A percentile compares a stretch with the other conserved stretches of the same genome.
phyloP scores from a whole-genome alignment of 1,140 invertebrate genomes.

The Andricus grossulariae region DNA sequence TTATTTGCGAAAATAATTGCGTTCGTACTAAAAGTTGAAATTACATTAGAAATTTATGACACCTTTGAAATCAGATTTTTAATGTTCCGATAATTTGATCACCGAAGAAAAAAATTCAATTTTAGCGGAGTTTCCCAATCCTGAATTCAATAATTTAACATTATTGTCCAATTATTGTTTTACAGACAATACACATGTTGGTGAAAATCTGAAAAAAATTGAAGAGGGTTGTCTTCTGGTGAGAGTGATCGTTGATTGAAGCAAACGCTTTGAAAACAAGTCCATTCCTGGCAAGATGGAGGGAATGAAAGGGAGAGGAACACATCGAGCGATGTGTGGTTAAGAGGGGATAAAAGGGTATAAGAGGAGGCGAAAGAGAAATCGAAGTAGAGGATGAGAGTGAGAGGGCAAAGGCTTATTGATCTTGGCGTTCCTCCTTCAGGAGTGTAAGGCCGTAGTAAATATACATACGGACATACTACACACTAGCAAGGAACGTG shows the following conservation, averaged over 20 bases:
- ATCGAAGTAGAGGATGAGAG: constrained; percentile 36
- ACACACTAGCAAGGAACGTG: constrained; percentile 38
- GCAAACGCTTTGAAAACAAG: constrained; percentile 9
- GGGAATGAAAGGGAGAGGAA: constrained; percentile 33
- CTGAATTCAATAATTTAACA: too few species aligned
- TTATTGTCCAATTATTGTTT: too few species aligned
- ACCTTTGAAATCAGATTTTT: too few species aligned
- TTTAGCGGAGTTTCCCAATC: too few species aligned
- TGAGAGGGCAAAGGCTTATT: constrained; percentile 43
- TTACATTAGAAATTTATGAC: too few species aligned
- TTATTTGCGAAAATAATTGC: too few species aligned
- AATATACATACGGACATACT: background rate
- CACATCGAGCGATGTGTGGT: constrained; percentile 39
- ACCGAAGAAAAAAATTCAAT: too few species aligned
- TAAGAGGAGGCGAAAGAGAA: constrained; percentile 43
- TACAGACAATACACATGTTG: background rate
- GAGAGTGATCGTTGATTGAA: background rate
- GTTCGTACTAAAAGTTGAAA: too few species aligned
- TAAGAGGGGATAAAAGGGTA: constrained; percentile 46
- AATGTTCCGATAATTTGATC: too few species aligned
- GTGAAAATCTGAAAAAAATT: background rate
- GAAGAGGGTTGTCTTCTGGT: constrained; percentile 2
- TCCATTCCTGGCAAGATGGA: constrained; percentile 23
- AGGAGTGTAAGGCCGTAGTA: background rate
- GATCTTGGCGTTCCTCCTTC: constrained; percentile 38